A percentile compares a stretch with the other conserved stretches of the same genome.
phyloP scores from a whole-genome alignment of 2,888 invertebrate species.

The Melinaea menophilus region DNA sequence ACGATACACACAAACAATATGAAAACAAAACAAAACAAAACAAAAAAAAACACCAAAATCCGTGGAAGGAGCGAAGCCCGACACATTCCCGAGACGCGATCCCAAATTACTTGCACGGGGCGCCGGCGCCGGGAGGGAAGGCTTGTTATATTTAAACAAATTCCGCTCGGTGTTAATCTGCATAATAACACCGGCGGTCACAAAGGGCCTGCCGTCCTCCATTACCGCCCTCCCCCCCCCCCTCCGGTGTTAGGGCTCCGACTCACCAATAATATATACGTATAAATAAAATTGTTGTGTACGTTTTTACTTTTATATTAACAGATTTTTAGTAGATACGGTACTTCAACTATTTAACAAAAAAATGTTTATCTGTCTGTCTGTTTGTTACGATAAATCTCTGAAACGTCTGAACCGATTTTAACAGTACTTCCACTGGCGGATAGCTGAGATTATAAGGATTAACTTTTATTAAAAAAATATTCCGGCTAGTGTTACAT shows the following conservation, averaged over 20 bases:
- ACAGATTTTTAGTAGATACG: too few relatives aligned
- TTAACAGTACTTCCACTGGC: too few relatives aligned
- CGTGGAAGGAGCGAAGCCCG: constrained; percentile 59
- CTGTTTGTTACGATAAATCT: too few relatives aligned
- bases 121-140: constrained; percentile 72
- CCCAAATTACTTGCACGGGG: constrained; percentile 71
- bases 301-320: too few relatives aligned
- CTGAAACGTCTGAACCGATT: too few relatives aligned
- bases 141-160: constrained; percentile 78
- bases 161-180: constrained; percentile 78
- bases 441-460: too few relatives aligned
- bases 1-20: constrained; percentile 39
- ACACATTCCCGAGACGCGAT: constrained; percentile 68
- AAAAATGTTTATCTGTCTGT: too few relatives aligned
- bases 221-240: constrained; percentile 75
- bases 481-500: too few relatives aligned
- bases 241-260: constrained; percentile 52
- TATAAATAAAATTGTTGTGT: too few relatives aligned
- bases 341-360: too few relatives aligned
- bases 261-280: background rate
- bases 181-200: constrained; percentile 75
- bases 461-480: too few relatives aligned
- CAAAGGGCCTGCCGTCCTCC: constrained; percentile 74
- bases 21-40: constrained; percentile 50
- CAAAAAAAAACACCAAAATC: constrained; percentile 52